These are phyloP conservation scores for Motacilla alba DNA, from an alignment of 2,113 vertebrate species.

Conservation along the genomic window DNA sequence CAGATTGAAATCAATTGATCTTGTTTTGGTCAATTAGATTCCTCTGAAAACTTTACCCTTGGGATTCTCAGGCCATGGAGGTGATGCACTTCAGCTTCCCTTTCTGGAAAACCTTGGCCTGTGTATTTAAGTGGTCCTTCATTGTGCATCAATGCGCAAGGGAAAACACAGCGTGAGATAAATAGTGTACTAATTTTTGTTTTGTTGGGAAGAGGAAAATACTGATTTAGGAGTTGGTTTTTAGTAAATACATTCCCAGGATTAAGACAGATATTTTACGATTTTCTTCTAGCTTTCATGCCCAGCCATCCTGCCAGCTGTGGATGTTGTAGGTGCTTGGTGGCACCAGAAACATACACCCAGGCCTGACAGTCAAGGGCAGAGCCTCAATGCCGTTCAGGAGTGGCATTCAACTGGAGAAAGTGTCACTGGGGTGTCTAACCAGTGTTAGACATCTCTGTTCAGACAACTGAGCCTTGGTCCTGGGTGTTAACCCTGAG, in stretches of 20 bases:
- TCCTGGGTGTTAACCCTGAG: accelerated
- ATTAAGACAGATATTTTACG: background rate
- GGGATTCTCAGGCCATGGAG: background rate
- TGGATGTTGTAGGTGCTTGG: background rate
- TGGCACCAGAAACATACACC: background rate
- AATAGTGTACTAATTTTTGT: background rate
- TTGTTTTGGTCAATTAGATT: background rate
- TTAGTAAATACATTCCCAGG: background rate
- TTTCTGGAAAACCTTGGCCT: background rate
- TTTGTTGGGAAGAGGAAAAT: background rate
- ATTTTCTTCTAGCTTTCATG: background rate
- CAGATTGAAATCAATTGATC: background rate
- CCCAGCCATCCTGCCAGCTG: accelerated
- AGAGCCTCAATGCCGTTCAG: background rate
- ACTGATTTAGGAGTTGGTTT: background rate
- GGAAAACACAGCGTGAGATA: background rate
- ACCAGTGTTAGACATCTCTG: background rate
- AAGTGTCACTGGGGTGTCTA: background rate
- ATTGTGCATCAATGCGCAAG: background rate
- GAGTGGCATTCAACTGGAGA: background rate
- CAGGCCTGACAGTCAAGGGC: background rate
- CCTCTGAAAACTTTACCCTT: background rate
- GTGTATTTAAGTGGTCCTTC: background rate
- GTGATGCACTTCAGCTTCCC: background rate
- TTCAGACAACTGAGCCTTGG: background rate